Evolutionary conservation across 2,797 vertebrate species (phyloP).

Genomic region (Prunella strophiata): DNA sequence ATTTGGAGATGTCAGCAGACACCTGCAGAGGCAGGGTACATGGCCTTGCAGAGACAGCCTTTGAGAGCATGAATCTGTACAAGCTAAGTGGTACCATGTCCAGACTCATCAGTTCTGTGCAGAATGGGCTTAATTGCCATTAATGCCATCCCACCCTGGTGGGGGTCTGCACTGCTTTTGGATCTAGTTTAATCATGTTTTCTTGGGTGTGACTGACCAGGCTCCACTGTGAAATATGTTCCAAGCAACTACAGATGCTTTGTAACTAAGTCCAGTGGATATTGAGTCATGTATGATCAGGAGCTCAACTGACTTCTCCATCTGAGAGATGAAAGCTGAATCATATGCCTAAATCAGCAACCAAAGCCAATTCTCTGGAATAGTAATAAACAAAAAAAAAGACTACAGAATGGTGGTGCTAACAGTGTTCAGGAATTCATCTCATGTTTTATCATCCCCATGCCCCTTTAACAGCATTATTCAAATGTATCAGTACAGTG

Average conservation of each 20-base stretch:
- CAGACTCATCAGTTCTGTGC: not conserved
- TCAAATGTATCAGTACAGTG: not conserved
- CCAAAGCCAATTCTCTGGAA: not conserved
- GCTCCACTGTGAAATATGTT: not conserved
- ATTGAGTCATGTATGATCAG: not conserved
- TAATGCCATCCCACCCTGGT: not conserved
- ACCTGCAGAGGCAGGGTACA: not conserved
- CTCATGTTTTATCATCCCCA: not conserved
- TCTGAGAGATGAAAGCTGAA: not conserved
- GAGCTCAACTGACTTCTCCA: not conserved
- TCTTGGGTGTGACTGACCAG: not conserved
- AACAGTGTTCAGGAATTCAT: not conserved
- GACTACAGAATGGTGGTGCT: not conserved
- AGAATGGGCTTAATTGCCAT: not conserved
- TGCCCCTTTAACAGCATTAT: not conserved
- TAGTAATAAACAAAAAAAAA: not conserved
- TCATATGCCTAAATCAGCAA: not conserved
- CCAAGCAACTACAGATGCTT: not conserved
- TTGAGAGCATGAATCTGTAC: rapidly evolving
- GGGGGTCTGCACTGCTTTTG: not conserved
- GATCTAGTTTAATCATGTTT: not conserved
- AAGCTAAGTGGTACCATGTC: not conserved
- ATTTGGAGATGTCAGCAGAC: not conserved
- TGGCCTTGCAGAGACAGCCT: not conserved
- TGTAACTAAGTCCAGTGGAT: not conserved